Conservation (phyloP, 2,888 invertebrate genomes). For the Disparrhopalites patrizii region DNA sequence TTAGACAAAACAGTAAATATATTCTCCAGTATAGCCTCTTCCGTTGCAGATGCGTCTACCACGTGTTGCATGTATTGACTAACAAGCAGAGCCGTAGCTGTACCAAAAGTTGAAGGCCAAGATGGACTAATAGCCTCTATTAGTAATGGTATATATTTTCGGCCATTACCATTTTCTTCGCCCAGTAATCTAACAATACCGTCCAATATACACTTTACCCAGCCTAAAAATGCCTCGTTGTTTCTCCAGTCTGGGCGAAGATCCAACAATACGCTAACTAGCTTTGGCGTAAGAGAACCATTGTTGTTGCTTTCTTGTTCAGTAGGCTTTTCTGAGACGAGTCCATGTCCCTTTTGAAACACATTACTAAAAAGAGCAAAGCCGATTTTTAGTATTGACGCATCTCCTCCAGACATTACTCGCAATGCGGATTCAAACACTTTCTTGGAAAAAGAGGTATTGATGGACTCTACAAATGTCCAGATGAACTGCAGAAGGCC, state of each 20-base stretch:
- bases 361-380: slow-evolving; percentile 41
- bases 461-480: slow-evolving; percentile 36
- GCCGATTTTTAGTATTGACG: slow-evolving; percentile 44
- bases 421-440: slow-evolving; percentile 45
- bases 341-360: slow-evolving; percentile 38
- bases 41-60: slow-evolving; percentile 13
- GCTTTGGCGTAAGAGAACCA: slow-evolving; percentile 34
- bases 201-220: slow-evolving; percentile 42
- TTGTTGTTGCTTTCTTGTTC: too few relatives aligned
- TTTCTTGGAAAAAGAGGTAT: slow-evolving; percentile 39
- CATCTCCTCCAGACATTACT: slow-evolving; percentile 46
- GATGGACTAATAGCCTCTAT: slow-evolving; percentile 37
- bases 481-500: slow-evolving; percentile 38
- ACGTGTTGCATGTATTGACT: slow-evolving; percentile 39
- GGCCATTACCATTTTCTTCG: slow-evolving; percentile 15
- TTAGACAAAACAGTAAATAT: slow-evolving; percentile 39
- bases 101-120: slow-evolving; percentile 39
- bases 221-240: slow-evolving; percentile 39
- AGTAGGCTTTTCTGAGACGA: not conserved
- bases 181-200: slow-evolving; percentile 34
- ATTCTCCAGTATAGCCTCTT: slow-evolving; percentile 28
- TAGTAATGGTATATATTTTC: slow-evolving; percentile 32
- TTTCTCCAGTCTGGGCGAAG: slow-evolving; percentile 45
- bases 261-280: slow-evolving; percentile 43
- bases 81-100: slow-evolving; percentile 24